A percentile compares a stretch with the other conserved stretches of the same genome.
phyloP scores from a whole-genome alignment of 92 coral and sea anemone species.

The Zoanthus sociatus region DNA sequence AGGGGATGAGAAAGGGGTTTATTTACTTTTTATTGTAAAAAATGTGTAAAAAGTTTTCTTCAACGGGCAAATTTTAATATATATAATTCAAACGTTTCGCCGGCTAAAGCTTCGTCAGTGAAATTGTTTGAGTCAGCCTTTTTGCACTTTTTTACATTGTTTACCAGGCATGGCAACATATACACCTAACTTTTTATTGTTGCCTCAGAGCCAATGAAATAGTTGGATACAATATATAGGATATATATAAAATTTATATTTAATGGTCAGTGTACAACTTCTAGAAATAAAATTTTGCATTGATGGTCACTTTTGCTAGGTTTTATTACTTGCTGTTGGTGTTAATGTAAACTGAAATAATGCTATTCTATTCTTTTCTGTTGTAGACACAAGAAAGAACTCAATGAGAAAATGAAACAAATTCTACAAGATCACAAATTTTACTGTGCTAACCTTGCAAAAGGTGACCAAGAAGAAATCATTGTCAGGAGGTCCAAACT shows the following conservation, averaged over 20 bases:
- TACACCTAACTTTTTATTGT: no score
- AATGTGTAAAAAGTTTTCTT: not conserved
- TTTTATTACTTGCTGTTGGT: not conserved
- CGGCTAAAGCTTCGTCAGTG: not conserved
- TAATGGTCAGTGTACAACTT: not conserved
- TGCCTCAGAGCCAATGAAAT: not conserved
- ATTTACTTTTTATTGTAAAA: not conserved
- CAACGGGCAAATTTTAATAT: not conserved
- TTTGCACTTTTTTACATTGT: not conserved
- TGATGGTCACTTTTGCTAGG: not conserved
- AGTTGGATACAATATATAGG: not conserved
- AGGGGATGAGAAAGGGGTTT: conserved; percentile 1
- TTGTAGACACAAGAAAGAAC: conserved; percentile 9
- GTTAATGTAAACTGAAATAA: conserved; percentile 1
- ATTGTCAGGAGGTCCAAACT: conserved; percentile 4
- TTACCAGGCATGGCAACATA: not conserved
- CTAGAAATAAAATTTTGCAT: not conserved
- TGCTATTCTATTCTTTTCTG: not conserved
- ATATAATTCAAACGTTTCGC: no score
- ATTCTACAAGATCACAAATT: conserved; percentile 20
- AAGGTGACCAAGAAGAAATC: not conserved
- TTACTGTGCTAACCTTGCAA: not conserved
- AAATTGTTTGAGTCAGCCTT: not conserved
- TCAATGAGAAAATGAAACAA: conserved; percentile 16
- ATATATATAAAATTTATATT: not conserved